These are phyloP conservation scores for Pangasianodon gigas DNA, from an alignment of 2,113 vertebrate genomes.

Conservation along the genomic window DNA sequence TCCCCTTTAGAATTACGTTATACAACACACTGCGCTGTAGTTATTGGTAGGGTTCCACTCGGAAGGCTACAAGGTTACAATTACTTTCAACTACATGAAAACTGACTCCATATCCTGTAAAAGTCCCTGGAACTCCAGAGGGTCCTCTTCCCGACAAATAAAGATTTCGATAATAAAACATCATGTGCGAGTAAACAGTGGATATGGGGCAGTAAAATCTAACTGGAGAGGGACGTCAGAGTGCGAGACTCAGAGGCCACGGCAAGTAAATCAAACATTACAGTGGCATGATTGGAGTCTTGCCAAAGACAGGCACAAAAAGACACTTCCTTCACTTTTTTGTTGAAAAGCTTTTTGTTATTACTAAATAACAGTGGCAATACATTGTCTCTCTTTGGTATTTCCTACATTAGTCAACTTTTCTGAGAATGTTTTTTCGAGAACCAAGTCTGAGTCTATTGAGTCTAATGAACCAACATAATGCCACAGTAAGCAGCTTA, in stretches of 20 bases:
- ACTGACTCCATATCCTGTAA: not conserved
- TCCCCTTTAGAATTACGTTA: not conserved
- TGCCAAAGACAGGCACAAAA: constrained; percentile 44
- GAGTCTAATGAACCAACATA: not conserved
- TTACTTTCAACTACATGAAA: not conserved
- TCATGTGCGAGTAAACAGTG: constrained; percentile 55
- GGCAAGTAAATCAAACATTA: constrained; percentile 56
- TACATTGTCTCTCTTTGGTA: not conserved
- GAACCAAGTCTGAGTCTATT: not conserved
- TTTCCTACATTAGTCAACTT: not conserved
- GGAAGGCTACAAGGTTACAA: too few relatives aligned
- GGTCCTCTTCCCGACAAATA: constrained; percentile 41
- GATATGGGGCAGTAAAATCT: constrained; percentile 57
- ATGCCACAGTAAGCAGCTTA: not conserved
- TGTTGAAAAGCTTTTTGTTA: not conserved
- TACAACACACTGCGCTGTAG: not conserved
- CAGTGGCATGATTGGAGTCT: constrained; percentile 47
- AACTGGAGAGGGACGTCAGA: constrained; percentile 59
- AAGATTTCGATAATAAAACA: constrained; percentile 57
- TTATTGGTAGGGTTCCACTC: not conserved
- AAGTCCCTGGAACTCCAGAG: constrained; percentile 22
- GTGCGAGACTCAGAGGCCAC: constrained; percentile 35
- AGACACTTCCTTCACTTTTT: constrained; percentile 15
- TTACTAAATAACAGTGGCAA: not conserved
- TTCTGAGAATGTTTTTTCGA: not conserved